Evolutionary conservation across 2,888 invertebrate species (phyloP).

Genomic region (Diarsia mendica): DNA sequence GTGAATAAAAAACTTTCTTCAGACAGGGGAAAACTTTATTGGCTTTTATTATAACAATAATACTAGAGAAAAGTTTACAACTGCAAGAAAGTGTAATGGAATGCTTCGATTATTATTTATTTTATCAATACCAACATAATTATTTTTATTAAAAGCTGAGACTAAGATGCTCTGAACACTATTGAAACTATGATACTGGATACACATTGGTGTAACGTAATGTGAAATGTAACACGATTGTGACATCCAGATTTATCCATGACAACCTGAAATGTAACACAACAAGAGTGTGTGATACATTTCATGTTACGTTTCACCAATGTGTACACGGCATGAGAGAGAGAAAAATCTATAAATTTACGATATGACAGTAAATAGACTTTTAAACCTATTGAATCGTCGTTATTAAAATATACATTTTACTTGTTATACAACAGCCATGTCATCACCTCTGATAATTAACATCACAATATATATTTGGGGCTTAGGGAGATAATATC

Average conservation of each 20-base stretch:
- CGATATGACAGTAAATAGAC: conserved; percentile 34
- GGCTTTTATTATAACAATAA: conserved; percentile 55
- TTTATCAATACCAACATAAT: conserved; percentile 25
- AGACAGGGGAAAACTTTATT: conserved; percentile 64
- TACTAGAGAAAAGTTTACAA: conserved; percentile 44
- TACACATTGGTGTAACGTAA: no score
- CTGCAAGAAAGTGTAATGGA: conserved; percentile 57
- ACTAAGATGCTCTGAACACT: conserved; percentile 34
- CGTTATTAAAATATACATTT: conserved; percentile 64
- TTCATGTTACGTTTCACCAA: no score
- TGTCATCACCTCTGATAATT: conserved; percentile 69
- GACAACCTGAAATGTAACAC: no score
- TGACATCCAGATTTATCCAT: no score
- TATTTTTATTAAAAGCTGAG: conserved; percentile 29
- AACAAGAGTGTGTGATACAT: no score
- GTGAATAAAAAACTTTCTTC: conserved; percentile 26
- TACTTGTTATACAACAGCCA: conserved; percentile 69
- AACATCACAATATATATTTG: conserved; percentile 70
- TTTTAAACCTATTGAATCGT: conserved; percentile 27
- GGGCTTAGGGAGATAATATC: conserved; percentile 51
- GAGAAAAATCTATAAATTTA: conserved; percentile 25
- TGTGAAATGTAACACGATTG: no score
- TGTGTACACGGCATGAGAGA: not conserved
- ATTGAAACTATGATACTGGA: conserved; percentile 11
- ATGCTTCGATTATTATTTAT: conserved; percentile 53